A percentile compares a stretch with the other conserved stretches of the same genome.
Conservation (phyloP, 2,113 vertebrate genomes). For the Pristiophorus japonicus region DNA sequence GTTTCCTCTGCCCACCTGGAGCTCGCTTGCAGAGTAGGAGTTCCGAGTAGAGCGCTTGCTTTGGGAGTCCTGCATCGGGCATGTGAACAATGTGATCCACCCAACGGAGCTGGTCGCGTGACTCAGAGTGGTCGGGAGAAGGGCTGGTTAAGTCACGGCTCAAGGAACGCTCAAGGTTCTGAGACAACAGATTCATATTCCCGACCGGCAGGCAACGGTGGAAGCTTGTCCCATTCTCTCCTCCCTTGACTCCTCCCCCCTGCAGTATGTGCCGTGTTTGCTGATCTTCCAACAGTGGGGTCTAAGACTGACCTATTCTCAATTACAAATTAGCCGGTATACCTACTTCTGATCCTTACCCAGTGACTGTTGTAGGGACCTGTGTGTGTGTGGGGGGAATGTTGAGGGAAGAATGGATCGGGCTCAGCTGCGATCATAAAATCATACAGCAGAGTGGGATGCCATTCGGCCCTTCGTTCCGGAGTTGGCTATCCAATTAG, state of each 20-base stretch:
- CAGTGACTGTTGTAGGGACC: background rate
- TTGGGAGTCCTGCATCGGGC: no score
- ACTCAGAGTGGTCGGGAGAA: no score
- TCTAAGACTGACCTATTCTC: background rate
- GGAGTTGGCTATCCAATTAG: background rate
- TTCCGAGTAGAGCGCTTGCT: no score
- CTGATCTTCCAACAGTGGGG: background rate
- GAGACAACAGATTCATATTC: background rate
- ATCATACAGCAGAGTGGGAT: background rate
- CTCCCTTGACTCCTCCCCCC: background rate
- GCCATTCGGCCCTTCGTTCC: background rate
- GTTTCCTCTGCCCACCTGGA: no score
- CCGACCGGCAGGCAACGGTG: background rate
- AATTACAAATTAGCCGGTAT: background rate
- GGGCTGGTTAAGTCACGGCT: background rate
- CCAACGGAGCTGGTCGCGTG: no score
- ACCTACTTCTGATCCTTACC: no score
- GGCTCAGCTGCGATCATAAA: no score
- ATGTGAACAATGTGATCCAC: no score
- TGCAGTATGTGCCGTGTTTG: background rate
- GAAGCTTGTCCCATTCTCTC: background rate
- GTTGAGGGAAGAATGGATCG: no score
- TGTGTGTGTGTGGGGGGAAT: no score
- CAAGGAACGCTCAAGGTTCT: background rate
- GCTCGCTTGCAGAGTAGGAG: no score